These are phyloP conservation scores for Actinernus sp. DNA, from an alignment of 92 coral and sea anemone species.

Conservation along the genomic window DNA sequence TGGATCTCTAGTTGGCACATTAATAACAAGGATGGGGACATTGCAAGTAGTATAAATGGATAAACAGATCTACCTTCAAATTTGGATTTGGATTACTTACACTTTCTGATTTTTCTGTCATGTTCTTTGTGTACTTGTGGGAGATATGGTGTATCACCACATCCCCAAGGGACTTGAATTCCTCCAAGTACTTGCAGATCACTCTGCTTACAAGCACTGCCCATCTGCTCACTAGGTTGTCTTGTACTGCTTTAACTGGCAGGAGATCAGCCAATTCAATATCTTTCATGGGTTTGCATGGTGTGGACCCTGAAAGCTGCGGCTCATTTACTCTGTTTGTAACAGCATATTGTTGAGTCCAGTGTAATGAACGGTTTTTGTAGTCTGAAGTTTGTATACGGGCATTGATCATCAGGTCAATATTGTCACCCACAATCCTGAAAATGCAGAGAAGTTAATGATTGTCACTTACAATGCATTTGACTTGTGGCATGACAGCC, in stretches of 20 bases:
- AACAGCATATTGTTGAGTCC: conserved; percentile 68
- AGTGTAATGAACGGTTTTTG: conserved; percentile 9
- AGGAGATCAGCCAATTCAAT: conserved; percentile 43
- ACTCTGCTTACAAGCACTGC: too few relatives aligned
- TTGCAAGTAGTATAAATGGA: too few relatives aligned
- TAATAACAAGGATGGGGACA: too few relatives aligned
- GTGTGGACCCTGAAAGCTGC: conserved; percentile 9
- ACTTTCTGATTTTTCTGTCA: conserved; percentile 48
- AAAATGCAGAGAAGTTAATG: not conserved
- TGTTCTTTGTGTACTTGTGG: conserved; percentile 53
- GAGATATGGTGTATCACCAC: too few relatives aligned
- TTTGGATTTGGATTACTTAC: too few relatives aligned
- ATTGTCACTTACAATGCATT: too few relatives aligned
- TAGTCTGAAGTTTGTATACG: not conserved
- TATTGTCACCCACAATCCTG: conserved; percentile 2
- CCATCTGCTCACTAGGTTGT: conserved; percentile 50
- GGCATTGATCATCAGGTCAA: conserved; percentile 11
- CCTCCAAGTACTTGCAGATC: conserved; percentile 45
- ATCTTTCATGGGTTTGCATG: conserved; percentile 40
- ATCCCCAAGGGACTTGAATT: conserved; percentile 27
- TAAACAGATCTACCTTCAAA: too few relatives aligned
- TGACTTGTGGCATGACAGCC: too few relatives aligned
- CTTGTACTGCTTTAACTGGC: conserved; percentile 47
- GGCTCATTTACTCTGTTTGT: conserved; percentile 34
- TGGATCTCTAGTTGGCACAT: too few relatives aligned